Evolutionary conservation across 2,797 vertebrate species (phyloP).

Genomic region (Anguilla megastoma): DNA sequence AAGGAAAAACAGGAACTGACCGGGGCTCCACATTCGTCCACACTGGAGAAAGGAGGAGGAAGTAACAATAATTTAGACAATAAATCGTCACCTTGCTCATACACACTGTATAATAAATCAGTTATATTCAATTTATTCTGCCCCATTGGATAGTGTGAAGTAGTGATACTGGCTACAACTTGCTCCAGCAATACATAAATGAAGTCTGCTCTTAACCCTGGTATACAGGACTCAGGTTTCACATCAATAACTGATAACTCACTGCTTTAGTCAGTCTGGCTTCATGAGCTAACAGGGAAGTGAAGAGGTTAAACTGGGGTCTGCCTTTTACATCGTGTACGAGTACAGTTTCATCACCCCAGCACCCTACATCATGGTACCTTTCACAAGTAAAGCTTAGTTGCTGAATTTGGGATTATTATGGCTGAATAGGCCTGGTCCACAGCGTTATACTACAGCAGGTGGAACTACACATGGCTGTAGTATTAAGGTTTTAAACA

Average conservation of each 20-base stretch:
- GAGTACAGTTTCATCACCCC: neutral
- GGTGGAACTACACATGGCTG: too few species aligned
- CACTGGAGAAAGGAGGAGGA: conserved; percentile 70
- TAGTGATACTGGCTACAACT: neutral
- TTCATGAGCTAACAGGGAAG: neutral
- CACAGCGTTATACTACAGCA: too few species aligned
- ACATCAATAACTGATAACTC: neutral
- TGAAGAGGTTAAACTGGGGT: neutral
- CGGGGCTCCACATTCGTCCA: conserved; percentile 96
- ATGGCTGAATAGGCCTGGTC: neutral
- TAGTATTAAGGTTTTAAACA: neutral
- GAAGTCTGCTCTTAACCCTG: too few species aligned
- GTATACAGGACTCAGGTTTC: too few species aligned
- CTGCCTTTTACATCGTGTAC: neutral
- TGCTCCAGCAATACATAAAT: too few species aligned
- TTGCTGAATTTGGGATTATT: neutral
- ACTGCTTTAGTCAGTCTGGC: neutral
- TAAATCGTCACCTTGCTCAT: neutral
- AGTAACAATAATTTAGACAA: neutral
- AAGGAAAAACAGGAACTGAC: conserved; percentile 94
- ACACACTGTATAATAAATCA: neutral
- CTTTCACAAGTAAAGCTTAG: too few species aligned
- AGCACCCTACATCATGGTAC: too few species aligned
- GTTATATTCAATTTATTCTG: neutral
- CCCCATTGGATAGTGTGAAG: neutral